Evolutionary conservation across 1,140 invertebrate species (phyloP), one percentile per base, ranked within the genome.

Genomic region (Augochlora pura): DNA sequence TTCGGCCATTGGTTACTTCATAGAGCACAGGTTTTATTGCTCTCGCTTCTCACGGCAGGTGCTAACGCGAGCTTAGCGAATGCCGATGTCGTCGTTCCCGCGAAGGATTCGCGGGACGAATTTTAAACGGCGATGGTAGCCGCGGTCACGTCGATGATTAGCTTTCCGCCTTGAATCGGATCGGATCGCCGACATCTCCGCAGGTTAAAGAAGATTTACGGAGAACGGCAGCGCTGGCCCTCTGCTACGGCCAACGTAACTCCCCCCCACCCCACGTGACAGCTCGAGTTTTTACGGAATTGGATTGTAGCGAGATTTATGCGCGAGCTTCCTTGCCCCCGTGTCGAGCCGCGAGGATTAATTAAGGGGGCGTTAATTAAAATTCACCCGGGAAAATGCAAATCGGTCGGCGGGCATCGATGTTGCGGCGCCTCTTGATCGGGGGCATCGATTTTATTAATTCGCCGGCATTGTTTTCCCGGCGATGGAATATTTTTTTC

Each of bases 361-460:
- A 78, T 78, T 78, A 78, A 78, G 46, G 68, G 68, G 60, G 32
- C 68, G 59, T 78, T 78, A 78, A 78, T 78, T 78, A 78, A 78
- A 72, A 78, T 78, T 64, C 68, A 52, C 59, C 18, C n/a, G n/a
- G 60, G 49, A 4, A 72, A 78, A 78, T 68, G 76, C 63, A 78
- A 78, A 78, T 71, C 49, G 18, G 7, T n/a, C 21, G n/a, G n/a
- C 21, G 21, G 64, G 21, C 60, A 2, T 57, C 32, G 60, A 42
- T 78, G 76, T 72, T 78, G 68, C 60, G 38, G 25, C 54, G 25
- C 23, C 32, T 57, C 21, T 32, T 69, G 54, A 77, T 77, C 65
- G 21, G 46, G 38, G 46, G 38, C 54, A 77, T 57, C 76, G 76
- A 78, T 78, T 72, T 78, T 78, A 78, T 78, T 72, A 71, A 71